Conservation (phyloP, 2,113 vertebrate species). For the Paradoxurus hermaphroditus region DNA sequence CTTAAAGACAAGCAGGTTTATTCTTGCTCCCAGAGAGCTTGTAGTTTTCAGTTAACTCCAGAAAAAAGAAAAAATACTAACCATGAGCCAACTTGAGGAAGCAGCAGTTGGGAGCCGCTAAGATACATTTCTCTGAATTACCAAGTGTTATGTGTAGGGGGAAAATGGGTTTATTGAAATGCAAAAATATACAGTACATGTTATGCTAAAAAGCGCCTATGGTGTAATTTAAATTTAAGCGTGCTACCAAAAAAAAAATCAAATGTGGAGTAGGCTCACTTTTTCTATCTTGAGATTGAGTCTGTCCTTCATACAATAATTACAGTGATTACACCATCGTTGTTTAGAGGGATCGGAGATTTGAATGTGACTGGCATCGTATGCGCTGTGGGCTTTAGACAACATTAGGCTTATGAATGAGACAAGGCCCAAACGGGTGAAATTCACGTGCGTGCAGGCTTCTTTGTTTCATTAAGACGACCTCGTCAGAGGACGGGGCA, state of each 20-base stretch:
- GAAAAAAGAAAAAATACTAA: constrained; percentile 22
- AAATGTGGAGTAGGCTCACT: not conserved
- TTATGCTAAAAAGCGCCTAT: constrained; percentile 34
- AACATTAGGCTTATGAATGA: not conserved
- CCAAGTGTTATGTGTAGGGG: not conserved
- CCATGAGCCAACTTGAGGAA: constrained; percentile 35
- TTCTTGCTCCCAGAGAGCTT: constrained; percentile 26
- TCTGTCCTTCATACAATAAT: constrained; percentile 34
- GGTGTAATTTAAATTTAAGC: constrained; percentile 40
- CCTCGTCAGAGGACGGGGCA: not conserved
- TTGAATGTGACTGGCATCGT: constrained; percentile 12
- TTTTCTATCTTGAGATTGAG: not conserved
- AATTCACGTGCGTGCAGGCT: not conserved
- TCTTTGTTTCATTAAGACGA: not conserved
- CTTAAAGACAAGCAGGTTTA: constrained; percentile 29
- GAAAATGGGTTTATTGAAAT: constrained; percentile 59
- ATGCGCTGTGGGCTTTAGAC: not conserved
- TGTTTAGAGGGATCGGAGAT: constrained; percentile 10
- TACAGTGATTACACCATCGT: not conserved
- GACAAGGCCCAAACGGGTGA: not conserved
- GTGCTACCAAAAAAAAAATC: constrained; percentile 13
- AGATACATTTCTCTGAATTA: constrained; percentile 35
- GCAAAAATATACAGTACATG: not conserved
- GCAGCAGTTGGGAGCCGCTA: constrained; percentile 42
- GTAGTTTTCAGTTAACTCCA: constrained; percentile 39